Conservation (phyloP, 2,888 invertebrate genomes). For the Gymnosoma rotundatum region DNA sequence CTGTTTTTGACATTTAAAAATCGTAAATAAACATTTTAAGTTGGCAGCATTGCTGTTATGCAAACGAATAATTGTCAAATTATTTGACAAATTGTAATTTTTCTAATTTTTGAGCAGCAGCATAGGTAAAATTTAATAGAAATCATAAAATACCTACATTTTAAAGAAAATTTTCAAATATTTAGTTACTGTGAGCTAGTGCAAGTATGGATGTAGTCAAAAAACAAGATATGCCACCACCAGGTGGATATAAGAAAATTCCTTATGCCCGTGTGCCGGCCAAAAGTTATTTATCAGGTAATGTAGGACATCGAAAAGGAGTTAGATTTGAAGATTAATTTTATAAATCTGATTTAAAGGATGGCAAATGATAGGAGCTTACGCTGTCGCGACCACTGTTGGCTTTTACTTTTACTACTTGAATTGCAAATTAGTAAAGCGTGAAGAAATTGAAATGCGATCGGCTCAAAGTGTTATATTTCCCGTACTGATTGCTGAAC, state of each 20-base stretch:
- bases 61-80: constrained; percentile 74
- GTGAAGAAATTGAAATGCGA: constrained; percentile 87
- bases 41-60: constrained; percentile 76
- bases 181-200: not conserved
- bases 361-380: constrained; percentile 85
- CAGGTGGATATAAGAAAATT: constrained; percentile 93
- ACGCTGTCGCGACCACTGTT: constrained; percentile 84
- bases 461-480: constrained; percentile 89
- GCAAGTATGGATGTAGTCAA: constrained; percentile 78
- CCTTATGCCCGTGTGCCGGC: constrained; percentile 88
- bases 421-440: constrained; percentile 83
- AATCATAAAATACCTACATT: not conserved
- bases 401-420: constrained; percentile 85
- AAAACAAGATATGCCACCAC: constrained; percentile 95
- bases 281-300: constrained; percentile 88
- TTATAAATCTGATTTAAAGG: constrained; percentile 81
- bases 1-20: constrained; percentile 4
- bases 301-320: not conserved
- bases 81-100: constrained; percentile 70
- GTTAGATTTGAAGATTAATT: not conserved
- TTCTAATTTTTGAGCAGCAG: constrained; percentile 21
- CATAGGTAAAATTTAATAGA: constrained; percentile 26
- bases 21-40: constrained; percentile 50
- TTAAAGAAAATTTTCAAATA: not conserved
- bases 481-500: constrained; percentile 91